Base-by-base conservation (phyloP, 2,888 invertebrate genomes). In the Encarsia formosa region DNA sequence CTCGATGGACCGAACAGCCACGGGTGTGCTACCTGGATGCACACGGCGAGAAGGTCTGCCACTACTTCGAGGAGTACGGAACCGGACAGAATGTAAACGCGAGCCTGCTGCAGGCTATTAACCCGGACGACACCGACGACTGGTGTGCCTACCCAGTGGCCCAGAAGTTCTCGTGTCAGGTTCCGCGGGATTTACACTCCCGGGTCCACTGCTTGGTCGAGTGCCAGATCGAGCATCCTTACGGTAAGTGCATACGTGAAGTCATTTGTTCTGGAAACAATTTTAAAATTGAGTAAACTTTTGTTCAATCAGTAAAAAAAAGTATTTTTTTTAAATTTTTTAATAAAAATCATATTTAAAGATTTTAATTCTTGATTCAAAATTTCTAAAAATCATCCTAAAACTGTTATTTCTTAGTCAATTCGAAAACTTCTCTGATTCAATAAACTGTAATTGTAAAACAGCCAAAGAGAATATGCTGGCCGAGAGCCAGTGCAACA, bases 141-240 rank as follows among this genome's bases (percentile, higher is more conserved):
- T 85, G 84, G 80, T 89, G 88, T 72, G 81, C 80, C 54, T 88
- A 87, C 75, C 81, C 82, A 4, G 69, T 84, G 59, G 77, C 81
- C 77, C 75, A 75, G 69, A 70, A 61, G 16, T 63, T 68, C 41
- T 48, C 61, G 18, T 75, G 88, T 67, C 73, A 83, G 37, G 84
- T 88, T 46, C 85, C 85, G 0, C 65, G 75, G 9, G 67, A 71
- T 54, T 67, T 77, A 23, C 65, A 75, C 58, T 70, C 66, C 5
- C 73, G 66, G 37, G 66, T 72, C 5, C 73, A 73, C 2, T 88
- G 88, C 67, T 81, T 83, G 19, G 81, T 88, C 59, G 80, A 86
- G 49, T 90, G 89, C 63, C 81, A 81, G 64, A 80, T 89, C 35
- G 76, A 83, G 24, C 81, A 87, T 69, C 86, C 88, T 0, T 87